These are phyloP conservation scores for Atrichornis clamosus DNA, from an alignment of 2,113 vertebrate genomes.

Conservation along the genomic window DNA sequence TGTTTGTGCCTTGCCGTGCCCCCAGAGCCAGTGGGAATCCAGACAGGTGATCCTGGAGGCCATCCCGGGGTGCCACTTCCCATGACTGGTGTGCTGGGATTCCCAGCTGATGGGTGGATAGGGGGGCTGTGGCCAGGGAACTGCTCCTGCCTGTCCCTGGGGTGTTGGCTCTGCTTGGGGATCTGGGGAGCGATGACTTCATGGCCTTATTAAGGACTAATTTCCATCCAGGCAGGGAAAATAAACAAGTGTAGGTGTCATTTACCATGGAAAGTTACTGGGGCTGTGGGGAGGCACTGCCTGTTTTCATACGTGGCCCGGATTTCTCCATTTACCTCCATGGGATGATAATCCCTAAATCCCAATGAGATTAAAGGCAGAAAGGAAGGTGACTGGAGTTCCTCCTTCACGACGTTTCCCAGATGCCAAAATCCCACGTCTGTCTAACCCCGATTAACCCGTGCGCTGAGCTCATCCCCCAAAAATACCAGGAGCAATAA, in stretches of 20 bases:
- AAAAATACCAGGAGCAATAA: background rate
- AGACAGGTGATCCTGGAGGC: background rate
- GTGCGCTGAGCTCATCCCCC: background rate
- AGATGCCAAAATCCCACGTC: background rate
- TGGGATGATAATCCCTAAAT: conserved; percentile 61
- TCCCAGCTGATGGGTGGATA: background rate
- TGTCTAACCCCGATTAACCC: background rate
- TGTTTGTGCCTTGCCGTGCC: background rate
- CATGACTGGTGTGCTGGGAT: background rate
- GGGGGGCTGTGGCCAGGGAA: accelerated
- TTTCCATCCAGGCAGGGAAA: conserved; percentile 3
- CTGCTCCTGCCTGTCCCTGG: background rate
- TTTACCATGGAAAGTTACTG: background rate
- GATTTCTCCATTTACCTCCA: background rate
- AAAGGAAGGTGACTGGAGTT: background rate
- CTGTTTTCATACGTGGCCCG: background rate
- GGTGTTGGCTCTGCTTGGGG: background rate
- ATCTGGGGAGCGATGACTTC: background rate
- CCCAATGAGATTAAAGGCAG: conserved; percentile 41
- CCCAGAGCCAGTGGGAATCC: background rate
- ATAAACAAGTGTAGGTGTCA: background rate
- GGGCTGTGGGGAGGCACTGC: background rate
- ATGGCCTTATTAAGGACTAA: background rate
- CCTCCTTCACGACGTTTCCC: background rate
- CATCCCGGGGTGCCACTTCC: too few species aligned